These are phyloP conservation scores for Cyanocitta stelleri DNA, from an alignment of 2,113 vertebrate species.

Conservation along the genomic window DNA sequence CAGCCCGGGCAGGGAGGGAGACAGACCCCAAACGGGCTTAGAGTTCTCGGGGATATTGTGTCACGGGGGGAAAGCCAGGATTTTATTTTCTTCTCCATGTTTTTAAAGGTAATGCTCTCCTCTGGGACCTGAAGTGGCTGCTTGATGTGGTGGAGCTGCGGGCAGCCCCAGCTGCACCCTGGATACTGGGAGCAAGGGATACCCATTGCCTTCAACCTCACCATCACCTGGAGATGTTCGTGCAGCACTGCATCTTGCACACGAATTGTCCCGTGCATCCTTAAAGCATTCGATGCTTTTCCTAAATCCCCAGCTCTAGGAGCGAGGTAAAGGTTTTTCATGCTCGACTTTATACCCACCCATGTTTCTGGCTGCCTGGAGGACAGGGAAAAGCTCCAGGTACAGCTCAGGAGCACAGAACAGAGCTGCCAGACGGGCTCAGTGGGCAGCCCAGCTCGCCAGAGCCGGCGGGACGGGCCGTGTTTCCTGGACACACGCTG, in stretches of 20 bases:
- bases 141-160: accelerated
- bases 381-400: background rate
- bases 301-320: background rate
- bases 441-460: background rate
- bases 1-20: background rate
- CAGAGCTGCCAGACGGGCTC: background rate
- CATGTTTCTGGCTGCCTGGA: background rate
- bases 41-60: background rate
- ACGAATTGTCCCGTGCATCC: background rate
- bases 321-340: background rate
- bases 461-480: accelerated
- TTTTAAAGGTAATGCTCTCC: background rate
- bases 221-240: accelerated
- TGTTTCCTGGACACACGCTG: accelerated
- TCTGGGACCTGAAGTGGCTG: background rate
- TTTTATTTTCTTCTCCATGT: background rate
- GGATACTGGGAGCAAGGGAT: background rate
- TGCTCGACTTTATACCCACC: background rate
- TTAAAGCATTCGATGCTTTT: background rate
- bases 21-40: accelerated
- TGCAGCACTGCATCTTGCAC: accelerated
- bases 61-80: accelerated
- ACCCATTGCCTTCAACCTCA: accelerated
- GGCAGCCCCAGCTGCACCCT: background rate
- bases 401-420: background rate